phyloP scores from a whole-genome alignment of 64 coral and sea anemone species.

The Actinia equina region DNA sequence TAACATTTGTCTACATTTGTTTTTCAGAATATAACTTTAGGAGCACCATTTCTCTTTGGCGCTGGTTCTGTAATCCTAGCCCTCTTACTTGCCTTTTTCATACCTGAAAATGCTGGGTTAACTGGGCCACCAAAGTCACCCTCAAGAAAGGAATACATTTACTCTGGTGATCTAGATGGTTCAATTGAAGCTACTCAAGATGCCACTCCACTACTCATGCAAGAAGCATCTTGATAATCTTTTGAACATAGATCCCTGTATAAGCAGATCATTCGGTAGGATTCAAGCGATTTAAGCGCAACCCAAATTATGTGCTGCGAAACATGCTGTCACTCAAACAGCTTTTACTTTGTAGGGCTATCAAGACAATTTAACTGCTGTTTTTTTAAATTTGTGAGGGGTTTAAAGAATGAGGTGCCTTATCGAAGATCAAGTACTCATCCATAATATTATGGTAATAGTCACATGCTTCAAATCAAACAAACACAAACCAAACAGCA shows the following conservation, averaged over 20 bases:
- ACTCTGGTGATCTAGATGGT: neutral
- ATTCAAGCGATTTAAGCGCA: no score
- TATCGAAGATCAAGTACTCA: no score
- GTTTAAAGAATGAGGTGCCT: no score
- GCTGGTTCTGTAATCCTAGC: constrained; percentile 90
- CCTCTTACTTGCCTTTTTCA: constrained; percentile 76
- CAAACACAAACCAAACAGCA: no score
- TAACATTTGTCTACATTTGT: neutral
- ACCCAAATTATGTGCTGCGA: neutral
- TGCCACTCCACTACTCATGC: neutral
- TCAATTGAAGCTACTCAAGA: neutral
- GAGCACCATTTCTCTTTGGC: constrained; percentile 91
- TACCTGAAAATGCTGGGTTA: constrained; percentile 64
- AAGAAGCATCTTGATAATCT: neutral
- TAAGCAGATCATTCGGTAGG: neutral
- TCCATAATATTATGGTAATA: no score
- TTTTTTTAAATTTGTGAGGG: no score
- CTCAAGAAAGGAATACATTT: constrained; percentile 4
- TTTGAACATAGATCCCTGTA: no score
- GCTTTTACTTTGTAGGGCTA: neutral
- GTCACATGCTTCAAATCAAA: no score
- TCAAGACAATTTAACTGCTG: neutral
- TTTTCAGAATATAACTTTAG: constrained; percentile 66
- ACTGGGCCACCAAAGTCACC: constrained; percentile 8
- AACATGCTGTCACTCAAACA: neutral